Evolutionary conservation across 2,113 vertebrate species (phyloP), one percentile per base, ranked within the genome.

Genomic region (Sakesphorus luctuosus): DNA sequence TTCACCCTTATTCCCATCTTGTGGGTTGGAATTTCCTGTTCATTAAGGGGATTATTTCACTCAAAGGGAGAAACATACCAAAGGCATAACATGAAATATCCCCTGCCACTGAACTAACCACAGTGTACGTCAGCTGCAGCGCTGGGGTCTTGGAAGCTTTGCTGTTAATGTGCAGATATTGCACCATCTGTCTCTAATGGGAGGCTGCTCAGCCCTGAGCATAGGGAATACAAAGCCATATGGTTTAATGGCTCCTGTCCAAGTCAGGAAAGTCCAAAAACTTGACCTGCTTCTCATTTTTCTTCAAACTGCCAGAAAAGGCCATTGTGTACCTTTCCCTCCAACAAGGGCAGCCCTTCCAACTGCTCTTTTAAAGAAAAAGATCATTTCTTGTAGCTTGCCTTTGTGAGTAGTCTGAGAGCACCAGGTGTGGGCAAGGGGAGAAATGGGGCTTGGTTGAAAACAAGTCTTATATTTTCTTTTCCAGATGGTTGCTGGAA

Each of bases 201-300:
- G 85, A 83, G 46, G 10, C 58, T 69, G 87, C 72, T 61, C 78
- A 38, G 90, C 67, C 5, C 2, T 55, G 62, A 2, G 5, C 5
- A 0, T 3, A 77, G 90, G 90, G 90, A 96, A 93, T 19, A 90
- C 90, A 95, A 67, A 95, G 90, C 94, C 94, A 95, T 97, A 94
- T 95, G 94, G 38, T 75, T 52, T 71, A 63, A 81, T 90, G 94
- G 94, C 91, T 81, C 76, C 23, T 3, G 19, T 81, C 90, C 93
- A 94, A 94, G 59, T 18, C 67, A 83, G 59, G 52, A 63, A 93
- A 94, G 68, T 85, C 94, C 93, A 72, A 84, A 93, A 84, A 59
- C 72, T 91, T 96, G 93, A 96, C 92, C 92, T 67, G 76, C 15
- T 94, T 90, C 82, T 93, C 47, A 28, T 94, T 94, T 93, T 80